phyloP scores from a whole-genome alignment of 2,888 invertebrate genomes.

The Monoplex corrugatus region DNA sequence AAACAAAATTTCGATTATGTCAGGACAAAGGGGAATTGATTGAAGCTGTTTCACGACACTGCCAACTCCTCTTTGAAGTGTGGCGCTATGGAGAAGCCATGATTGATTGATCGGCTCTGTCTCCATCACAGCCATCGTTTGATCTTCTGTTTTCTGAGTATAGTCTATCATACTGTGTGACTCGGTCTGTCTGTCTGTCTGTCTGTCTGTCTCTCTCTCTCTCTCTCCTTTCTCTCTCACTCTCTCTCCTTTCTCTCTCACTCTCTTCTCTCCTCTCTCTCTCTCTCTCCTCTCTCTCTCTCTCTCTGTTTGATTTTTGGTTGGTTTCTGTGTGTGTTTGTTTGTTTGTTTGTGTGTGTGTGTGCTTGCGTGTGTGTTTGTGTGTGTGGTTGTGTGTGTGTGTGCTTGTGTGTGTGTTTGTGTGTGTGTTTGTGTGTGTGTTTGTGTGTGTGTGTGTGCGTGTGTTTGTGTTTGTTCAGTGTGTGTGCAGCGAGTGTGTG shows the following conservation, averaged over 20 bases:
- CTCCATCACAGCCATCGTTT: too few relatives aligned
- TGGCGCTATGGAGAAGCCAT: too few relatives aligned
- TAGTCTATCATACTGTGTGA: neutral
- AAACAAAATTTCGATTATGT: too few relatives aligned
- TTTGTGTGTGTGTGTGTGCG: neutral
- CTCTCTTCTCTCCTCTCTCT: neutral
- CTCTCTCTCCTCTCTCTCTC: neutral
- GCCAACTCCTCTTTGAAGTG: neutral
- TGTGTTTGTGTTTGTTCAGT: too few relatives aligned
- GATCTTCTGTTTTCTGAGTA: too few relatives aligned
- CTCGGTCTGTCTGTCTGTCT: neutral
- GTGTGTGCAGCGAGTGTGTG: too few relatives aligned
- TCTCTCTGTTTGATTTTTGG: neutral
- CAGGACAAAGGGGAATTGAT: neutral
- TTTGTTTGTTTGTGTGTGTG: too few relatives aligned
- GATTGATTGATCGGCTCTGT: too few relatives aligned
- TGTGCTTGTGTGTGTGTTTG: too few relatives aligned
- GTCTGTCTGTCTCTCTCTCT: conserved; percentile 1
- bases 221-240: neutral
- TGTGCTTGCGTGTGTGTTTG: too few relatives aligned
- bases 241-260: neutral
- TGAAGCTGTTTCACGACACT: neutral
- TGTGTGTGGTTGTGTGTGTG: too few relatives aligned
- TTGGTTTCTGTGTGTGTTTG: neutral
- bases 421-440: neutral